Evolutionary conservation across 2,113 vertebrate species (phyloP), one percentile per base, ranked within the genome.

Genomic region (Macaca fascicularis): DNA sequence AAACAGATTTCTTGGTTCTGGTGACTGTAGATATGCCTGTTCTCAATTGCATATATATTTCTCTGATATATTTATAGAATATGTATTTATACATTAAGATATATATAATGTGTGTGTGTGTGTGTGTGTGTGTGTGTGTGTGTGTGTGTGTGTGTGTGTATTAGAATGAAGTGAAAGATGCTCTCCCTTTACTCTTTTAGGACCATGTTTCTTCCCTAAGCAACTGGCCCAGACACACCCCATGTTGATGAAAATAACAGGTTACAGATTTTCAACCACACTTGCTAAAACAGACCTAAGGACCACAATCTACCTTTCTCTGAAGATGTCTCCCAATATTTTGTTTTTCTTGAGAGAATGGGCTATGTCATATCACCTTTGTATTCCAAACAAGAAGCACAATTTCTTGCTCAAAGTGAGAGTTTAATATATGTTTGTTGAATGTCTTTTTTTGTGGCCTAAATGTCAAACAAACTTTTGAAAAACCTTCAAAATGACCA

Each of bases 401-500:
- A 85, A 25, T 70, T 88, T 13, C 38, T 69, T 93, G 10, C 1
- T 85, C 3, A 85, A 5, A 72, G 2, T 64, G n/a, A 2, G 8
- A 23, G 8, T 84, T 93, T 81, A 89, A 74, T 85, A 6, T n/a
- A 6, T 38, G 35, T 82, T 38, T 50, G 6, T 19, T 81, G 11
- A 50, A 38, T 61, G 23, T 86, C 12, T 82, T 67, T 64, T 75
- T 93, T 55, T 75, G 8, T 87, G 23, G 16, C 12, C 8, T 89
- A 67, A 89, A 91, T 27, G 6, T 72, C 10, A n/a, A 69, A 30
- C 6, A 74, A 74, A 82, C 45, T 61, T 4, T 11, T 76, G 11
- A 84, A 96, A 95, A 85, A 78, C 19, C 5, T 38, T 70, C 79
- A 89, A 92, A 82, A 93, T 23, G 19, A 64, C 19, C 5, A 75